Base-by-base conservation (phyloP, 2,113 vertebrate species). In the Channa argus region DNA sequence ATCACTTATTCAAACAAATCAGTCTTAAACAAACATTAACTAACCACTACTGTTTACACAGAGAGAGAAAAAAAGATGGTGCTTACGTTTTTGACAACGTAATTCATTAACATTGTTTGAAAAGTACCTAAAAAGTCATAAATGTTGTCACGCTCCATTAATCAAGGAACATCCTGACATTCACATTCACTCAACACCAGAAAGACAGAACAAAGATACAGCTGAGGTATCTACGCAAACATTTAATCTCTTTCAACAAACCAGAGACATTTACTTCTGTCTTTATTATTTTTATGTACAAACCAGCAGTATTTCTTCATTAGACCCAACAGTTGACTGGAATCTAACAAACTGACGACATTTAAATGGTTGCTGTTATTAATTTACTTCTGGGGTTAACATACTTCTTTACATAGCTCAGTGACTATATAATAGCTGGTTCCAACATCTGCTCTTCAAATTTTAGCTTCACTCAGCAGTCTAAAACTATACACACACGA, bases 401-500 rank as follows among this genome's bases (percentile, higher is more conserved):
- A 73, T 49, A 64, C 50, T 75, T 79, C 77, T 82, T 71, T 80
- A 74, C 70, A 84, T 77, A 84, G 80, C 80, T 83, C 80, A 59
- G 69, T 52, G 61, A 80, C 47, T 76, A 43, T 34, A 79, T 84
- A 86, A 89, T 77, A 81, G 71, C 67, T 36, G 62, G 79, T 77
- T 87, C 71, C 61, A 65, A 82, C 89, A 89, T 87, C 84, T 89
- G 89, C 71, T 91, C 83, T 80, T 80, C 65, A 71, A 81, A 85
- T 91, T 77, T 70, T 34, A 79, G 70, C 86, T 73, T 75, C 60
- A 56, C 81, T 82, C 82, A 86, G 73, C 71, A 79, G 66, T 76
- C 74, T 72, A 77, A 86, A 90, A 56, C 58, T 61, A 65, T 63
- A 68, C 72, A 6, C 5, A 74, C 49, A 53, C 4, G 41, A 82